A percentile compares a stretch with the other conserved stretches of the same genome.
Evolutionary conservation across 1,140 invertebrate genomes (phyloP).

Genomic region (Papilio glaucus): DNA sequence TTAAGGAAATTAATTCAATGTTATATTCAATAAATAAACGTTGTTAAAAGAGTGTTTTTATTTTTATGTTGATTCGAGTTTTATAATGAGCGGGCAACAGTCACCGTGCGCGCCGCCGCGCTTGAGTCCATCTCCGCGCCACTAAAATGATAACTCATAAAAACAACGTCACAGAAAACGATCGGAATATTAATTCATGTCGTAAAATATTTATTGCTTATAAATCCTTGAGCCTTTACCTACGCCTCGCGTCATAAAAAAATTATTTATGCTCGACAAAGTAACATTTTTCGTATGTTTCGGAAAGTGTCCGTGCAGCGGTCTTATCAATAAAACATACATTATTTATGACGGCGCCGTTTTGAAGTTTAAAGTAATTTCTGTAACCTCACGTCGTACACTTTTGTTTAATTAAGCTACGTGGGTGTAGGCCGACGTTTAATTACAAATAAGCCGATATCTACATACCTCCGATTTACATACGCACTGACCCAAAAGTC

Average conservation of each 20-base stretch:
- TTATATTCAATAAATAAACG: constrained; percentile 73
- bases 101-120: constrained; percentile 61
- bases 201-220: constrained; percentile 83
- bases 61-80: constrained; percentile 76
- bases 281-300: constrained; percentile 82
- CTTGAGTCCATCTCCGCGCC: constrained; percentile 64
- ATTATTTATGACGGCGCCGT: constrained; percentile 74
- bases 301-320: constrained; percentile 68
- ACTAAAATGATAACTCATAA: constrained; percentile 83
- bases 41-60: constrained; percentile 66
- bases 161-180: constrained; percentile 82
- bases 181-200: constrained; percentile 83
- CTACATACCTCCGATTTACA: constrained; percentile 47
- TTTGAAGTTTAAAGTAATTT: constrained; percentile 46
- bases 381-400: constrained; percentile 32
- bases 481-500: constrained; percentile 43
- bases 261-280: constrained; percentile 82
- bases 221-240: constrained; percentile 83
- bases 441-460: constrained; percentile 42
- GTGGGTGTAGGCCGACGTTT: constrained; percentile 21
- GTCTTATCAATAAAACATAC: constrained; percentile 77
- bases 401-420: constrained; percentile 47
- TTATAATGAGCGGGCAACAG: constrained; percentile 73
- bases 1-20: constrained; percentile 68
- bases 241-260: constrained; percentile 83